Evolutionary conservation across 2,797 vertebrate genomes (phyloP).

Genomic region (Lacerta viridis): DNA sequence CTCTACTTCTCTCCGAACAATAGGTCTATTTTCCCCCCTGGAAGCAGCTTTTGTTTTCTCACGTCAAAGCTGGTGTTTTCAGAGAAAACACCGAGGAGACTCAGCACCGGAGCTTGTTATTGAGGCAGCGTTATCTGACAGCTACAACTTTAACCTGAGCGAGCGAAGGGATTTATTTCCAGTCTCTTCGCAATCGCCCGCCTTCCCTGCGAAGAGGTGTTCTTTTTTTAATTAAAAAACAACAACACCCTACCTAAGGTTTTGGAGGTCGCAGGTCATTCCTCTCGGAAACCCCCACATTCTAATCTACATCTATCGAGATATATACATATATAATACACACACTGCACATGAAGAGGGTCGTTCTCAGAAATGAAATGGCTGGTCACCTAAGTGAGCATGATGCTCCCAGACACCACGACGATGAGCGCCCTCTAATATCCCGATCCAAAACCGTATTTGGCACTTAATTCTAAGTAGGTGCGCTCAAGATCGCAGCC

Average conservation of each 20-base stretch:
- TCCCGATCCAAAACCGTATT: not conserved
- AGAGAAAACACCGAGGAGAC: not conserved
- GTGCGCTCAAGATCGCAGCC: not conserved
- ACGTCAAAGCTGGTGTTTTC: conserved; percentile 11
- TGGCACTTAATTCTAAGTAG: too few relatives aligned
- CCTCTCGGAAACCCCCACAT: too few relatives aligned
- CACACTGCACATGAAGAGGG: not conserved
- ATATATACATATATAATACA: not conserved
- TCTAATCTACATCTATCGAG: not conserved
- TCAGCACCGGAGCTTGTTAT: not conserved
- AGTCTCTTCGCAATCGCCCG: not conserved
- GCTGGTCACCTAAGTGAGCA: not conserved
- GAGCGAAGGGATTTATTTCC: not conserved
- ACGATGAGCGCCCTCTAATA: not conserved
- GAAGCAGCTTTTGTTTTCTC: conserved; percentile 20
- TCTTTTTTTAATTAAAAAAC: not conserved
- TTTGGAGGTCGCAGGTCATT: not conserved
- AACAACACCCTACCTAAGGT: not conserved
- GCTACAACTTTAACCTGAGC: conserved; percentile 18
- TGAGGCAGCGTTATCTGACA: conserved; percentile 29
- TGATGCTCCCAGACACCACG: too few relatives aligned
- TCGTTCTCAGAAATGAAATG: not conserved
- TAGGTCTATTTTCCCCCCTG: not conserved
- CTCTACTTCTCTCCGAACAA: conserved; percentile 28
- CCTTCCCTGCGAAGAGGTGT: too few relatives aligned